These are phyloP conservation scores for Lepus timidus DNA, from an alignment of 2,113 vertebrate species.

Conservation along the genomic window DNA sequence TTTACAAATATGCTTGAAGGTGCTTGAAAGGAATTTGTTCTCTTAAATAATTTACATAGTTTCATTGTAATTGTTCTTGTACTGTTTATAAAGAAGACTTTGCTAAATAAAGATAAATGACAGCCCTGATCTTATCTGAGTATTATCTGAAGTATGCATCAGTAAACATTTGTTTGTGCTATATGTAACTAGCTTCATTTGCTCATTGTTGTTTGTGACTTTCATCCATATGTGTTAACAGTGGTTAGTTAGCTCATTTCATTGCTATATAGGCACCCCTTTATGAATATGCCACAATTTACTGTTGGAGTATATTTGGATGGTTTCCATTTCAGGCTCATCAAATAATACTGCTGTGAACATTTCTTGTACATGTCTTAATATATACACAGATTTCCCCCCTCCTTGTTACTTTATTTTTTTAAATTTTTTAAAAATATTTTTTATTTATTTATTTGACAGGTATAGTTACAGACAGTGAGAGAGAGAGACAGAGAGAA, in stretches of 20 bases:
- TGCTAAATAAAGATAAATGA: slow-evolving; percentile 33
- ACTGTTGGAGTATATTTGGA: not conserved
- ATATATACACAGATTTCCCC: not conserved
- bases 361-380: slow-evolving; percentile 22
- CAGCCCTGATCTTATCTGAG: slow-evolving; percentile 13
- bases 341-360: not conserved
- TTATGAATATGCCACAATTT: not conserved
- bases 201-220: slow-evolving; percentile 11
- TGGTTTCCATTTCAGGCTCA: slow-evolving; percentile 35
- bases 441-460: no score
- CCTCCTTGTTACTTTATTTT: slow-evolving; percentile 25
- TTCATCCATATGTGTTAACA: not conserved
- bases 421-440: no score
- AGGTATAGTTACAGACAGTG: no score
- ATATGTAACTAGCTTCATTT: slow-evolving; percentile 37
- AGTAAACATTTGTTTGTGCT: slow-evolving; percentile 36
- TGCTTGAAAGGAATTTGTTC: slow-evolving; percentile 61
- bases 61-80: slow-evolving; percentile 8
- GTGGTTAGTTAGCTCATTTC: slow-evolving; percentile 2
- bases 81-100: not conserved
- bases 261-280: not conserved
- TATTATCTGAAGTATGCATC: slow-evolving; percentile 45
- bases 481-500: no score
- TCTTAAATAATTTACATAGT: slow-evolving; percentile 41
- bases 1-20: slow-evolving; percentile 35